These are phyloP conservation scores for Cephalopachus bancanus DNA, from an alignment of 2,797 vertebrate genomes.

Conservation along the genomic window DNA sequence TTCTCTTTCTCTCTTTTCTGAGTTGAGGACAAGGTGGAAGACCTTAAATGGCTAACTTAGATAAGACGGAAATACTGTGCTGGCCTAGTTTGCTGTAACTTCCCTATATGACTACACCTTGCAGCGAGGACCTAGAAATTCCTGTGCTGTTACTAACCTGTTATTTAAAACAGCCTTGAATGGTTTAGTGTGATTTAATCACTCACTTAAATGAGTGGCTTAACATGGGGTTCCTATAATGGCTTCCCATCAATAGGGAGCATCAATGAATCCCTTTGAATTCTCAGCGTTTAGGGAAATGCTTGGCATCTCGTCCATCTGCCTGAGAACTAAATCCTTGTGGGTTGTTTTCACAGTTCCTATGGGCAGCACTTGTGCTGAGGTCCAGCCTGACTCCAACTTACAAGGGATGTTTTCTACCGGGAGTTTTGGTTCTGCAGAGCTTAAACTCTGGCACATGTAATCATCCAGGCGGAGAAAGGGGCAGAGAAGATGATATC, in stretches of 20 bases:
- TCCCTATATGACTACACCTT: constrained; percentile 35
- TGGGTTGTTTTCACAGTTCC: not conserved
- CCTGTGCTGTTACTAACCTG: constrained; percentile 67
- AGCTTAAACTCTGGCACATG: not conserved
- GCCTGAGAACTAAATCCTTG: not conserved
- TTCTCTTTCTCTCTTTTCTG: not conserved
- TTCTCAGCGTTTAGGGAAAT: constrained; percentile 36
- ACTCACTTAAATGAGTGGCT: not conserved
- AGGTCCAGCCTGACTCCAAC: not conserved
- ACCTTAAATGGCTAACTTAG: constrained; percentile 22
- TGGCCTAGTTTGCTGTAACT: constrained; percentile 55
- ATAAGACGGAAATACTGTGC: not conserved
- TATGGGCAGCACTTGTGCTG: not conserved
- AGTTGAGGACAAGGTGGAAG: not conserved
- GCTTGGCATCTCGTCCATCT: not conserved
- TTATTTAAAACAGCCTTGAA: constrained; percentile 50
- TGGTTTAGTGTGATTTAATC: constrained; percentile 54
- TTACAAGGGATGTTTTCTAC: not conserved
- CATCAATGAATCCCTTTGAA: constrained; percentile 25
- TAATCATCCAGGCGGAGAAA: not conserved
- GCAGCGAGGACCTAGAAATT: constrained; percentile 56
- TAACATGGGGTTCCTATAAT: not conserved
- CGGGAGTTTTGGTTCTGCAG: not conserved
- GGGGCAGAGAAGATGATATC: too few relatives aligned
- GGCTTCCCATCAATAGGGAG: constrained; percentile 51